Percentiles rank a stretch among this genome's conserved stretches.
phyloP scores from a whole-genome alignment of 2,113 vertebrate genomes.

The Syrrhaptes paradoxus region DNA sequence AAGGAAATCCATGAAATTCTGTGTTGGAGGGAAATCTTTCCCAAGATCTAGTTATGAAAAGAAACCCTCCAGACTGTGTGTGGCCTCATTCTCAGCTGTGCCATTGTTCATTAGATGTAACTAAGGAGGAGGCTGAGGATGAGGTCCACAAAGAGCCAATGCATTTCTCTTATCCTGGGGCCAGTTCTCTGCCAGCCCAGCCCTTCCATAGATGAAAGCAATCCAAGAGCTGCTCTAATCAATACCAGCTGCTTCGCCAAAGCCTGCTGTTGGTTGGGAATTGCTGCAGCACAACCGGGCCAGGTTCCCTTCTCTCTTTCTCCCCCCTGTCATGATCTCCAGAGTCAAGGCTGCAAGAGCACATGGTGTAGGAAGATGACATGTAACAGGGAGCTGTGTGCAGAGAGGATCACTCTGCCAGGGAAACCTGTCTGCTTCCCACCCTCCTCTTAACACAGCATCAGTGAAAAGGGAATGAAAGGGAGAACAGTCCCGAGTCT shows the following conservation, averaged over 20 bases:
- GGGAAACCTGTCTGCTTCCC: neutral
- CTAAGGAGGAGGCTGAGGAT: conserved; percentile 35
- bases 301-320: neutral
- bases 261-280: neutral
- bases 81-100: conserved; percentile 61
- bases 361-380: neutral
- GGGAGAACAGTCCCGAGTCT: neutral
- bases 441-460: neutral
- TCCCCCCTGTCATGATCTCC: neutral
- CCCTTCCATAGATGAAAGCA: conserved; percentile 57
- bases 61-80: conserved; percentile 39
- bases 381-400: neutral
- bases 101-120: conserved; percentile 51
- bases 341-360: accelerated
- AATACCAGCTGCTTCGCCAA: conserved; percentile 28
- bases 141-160: conserved; percentile 16
- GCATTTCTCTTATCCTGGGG: conserved; percentile 37
- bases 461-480: neutral
- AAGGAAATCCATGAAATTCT: conserved; percentile 56
- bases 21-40: conserved; percentile 41
- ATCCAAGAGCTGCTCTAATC: conserved; percentile 10
- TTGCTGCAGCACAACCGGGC: neutral
- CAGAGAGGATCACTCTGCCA: neutral
- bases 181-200: conserved; percentile 27
- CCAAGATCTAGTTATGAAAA: conserved; percentile 57